A percentile compares a stretch with the other conserved stretches of the same genome.
These are phyloP conservation scores for Ladona fulva DNA, from an alignment of 1,140 invertebrate genomes.

Conservation along the genomic window DNA sequence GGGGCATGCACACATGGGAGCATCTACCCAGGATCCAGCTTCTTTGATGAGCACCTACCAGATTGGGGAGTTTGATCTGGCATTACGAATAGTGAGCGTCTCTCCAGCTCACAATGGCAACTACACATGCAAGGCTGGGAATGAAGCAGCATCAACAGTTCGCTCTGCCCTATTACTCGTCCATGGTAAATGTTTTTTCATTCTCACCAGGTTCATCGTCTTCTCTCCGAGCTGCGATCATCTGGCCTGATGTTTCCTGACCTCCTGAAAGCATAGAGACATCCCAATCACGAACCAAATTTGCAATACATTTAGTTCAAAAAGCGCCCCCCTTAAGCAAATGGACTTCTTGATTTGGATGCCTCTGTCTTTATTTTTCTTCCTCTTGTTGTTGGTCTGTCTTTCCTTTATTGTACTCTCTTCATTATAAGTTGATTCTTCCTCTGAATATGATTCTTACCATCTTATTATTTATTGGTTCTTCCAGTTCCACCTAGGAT, in stretches of 20 bases:
- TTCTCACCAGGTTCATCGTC: slow-evolving; percentile 16
- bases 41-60: slow-evolving; percentile 30
- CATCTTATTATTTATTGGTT: slow-evolving; percentile 10
- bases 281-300: no score
- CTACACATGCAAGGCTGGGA: slow-evolving; percentile 43
- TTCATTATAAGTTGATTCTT: background rate
- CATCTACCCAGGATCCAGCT: slow-evolving; percentile 23
- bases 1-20: background rate
- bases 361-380: background rate
- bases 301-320: no score
- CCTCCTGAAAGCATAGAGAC: background rate
- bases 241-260: background rate
- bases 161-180: slow-evolving; percentile 40
- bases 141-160: slow-evolving; percentile 35
- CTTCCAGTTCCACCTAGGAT: slow-evolving; percentile 51
- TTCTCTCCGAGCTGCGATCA: background rate
- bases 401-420: background rate
- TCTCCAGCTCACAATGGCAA: slow-evolving; percentile 39
- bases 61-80: slow-evolving; percentile 40
- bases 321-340: no score
- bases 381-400: background rate
- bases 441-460: slow-evolving; percentile 1
- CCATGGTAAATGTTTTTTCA: slow-evolving; percentile 34
- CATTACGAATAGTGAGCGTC: slow-evolving; percentile 41
- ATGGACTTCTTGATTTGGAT: no score